phyloP scores from a whole-genome alignment of 2,888 invertebrate genomes.

The Altica lythri region DNA sequence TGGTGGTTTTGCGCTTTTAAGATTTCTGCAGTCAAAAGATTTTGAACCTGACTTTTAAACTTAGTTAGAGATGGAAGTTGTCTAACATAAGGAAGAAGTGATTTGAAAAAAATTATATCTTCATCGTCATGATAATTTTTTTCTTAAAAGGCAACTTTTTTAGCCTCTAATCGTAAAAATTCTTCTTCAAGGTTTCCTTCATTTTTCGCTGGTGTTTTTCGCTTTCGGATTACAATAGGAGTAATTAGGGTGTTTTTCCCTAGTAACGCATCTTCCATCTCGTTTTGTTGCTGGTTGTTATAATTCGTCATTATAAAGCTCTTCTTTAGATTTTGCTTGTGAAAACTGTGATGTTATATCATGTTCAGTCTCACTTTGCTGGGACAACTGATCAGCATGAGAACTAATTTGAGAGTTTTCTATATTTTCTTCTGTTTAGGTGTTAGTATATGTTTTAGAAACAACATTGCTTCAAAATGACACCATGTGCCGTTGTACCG shows the following conservation, averaged over 20 bases:
- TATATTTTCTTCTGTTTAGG: constrained; percentile 19
- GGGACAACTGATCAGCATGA: neutral
- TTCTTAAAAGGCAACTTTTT: constrained; percentile 20
- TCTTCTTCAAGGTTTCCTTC: constrained; percentile 1
- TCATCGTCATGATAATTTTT: constrained; percentile 22
- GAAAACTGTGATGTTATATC: constrained; percentile 10
- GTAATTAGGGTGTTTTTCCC: too few relatives aligned
- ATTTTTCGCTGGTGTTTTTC: neutral
- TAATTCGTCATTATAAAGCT: constrained; percentile 11
- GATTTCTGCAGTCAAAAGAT: constrained; percentile 14
- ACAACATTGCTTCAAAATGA: constrained; percentile 20
- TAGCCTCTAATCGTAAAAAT: constrained; percentile 20
- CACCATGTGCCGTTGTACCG: constrained; percentile 16
- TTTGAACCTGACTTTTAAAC: constrained; percentile 18
- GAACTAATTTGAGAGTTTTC: neutral
- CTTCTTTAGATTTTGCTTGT: neutral
- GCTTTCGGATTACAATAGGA: constrained; percentile 1
- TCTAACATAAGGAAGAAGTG: constrained; percentile 20
- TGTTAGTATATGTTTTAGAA: constrained; percentile 8
- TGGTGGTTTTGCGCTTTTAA: constrained; percentile 1
- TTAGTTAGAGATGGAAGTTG: constrained; percentile 20
- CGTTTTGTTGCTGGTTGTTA: constrained; percentile 4
- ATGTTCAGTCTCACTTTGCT: constrained; percentile 15
- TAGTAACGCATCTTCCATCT: too few relatives aligned
- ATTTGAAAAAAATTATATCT: constrained; percentile 23